Evolutionary conservation across 2,113 vertebrate species (phyloP).

Genomic region (Trachemys scripta): DNA sequence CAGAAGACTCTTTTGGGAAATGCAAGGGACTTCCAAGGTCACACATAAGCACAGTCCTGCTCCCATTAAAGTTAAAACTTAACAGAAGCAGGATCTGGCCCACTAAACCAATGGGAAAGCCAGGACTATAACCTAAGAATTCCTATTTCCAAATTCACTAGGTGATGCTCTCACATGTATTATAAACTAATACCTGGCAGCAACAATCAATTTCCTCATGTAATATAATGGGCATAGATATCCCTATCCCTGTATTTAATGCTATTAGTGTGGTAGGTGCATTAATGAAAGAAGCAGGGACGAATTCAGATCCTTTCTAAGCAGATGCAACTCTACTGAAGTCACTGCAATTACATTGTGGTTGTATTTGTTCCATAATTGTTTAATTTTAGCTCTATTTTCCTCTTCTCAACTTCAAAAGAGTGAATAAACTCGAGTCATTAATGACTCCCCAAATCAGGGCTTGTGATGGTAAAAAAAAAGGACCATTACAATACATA

Average conservation of each 20-base stretch:
- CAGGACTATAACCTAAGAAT: no score
- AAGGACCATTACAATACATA: neutral
- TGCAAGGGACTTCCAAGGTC: no score
- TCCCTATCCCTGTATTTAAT: neutral
- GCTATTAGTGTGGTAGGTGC: neutral
- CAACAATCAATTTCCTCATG: no score
- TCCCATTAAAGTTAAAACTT: no score
- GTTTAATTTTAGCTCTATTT: neutral
- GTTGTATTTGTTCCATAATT: neutral
- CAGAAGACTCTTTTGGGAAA: no score
- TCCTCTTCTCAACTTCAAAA: neutral
- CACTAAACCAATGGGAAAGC: no score
- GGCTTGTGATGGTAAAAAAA: neutral
- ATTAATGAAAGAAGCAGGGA: neutral
- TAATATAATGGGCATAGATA: neutral
- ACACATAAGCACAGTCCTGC: no score
- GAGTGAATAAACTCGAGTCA: neutral
- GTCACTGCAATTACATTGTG: neutral
- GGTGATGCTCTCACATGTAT: no score
- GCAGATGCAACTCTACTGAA: neutral
- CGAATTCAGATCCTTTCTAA: neutral
- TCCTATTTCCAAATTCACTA: no score
- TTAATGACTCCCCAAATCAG: neutral
- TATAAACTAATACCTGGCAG: no score
- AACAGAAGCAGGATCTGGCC: no score